Evolutionary conservation across 2,113 vertebrate species (phyloP).

Genomic region (Cyphomyrus plagiostoma): DNA sequence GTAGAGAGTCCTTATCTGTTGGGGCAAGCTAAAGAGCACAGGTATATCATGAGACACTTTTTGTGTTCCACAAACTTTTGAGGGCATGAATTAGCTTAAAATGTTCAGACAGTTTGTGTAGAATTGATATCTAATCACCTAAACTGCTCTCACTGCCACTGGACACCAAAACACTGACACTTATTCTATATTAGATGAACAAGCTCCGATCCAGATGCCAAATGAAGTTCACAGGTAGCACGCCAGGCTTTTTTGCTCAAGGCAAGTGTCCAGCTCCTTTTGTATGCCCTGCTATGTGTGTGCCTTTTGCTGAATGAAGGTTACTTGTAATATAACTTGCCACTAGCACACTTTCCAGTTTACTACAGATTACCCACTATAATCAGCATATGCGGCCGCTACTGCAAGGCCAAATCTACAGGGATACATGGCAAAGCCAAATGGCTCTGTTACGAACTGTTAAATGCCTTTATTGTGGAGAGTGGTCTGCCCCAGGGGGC

Average conservation of each 20-base stretch:
- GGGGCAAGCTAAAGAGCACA: background rate
- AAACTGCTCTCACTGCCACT: background rate
- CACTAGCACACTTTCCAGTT: background rate
- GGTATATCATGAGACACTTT: background rate
- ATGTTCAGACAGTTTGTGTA: background rate
- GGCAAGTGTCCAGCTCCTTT: background rate
- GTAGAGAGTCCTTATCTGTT: background rate
- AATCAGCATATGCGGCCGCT: background rate
- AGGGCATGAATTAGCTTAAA: background rate
- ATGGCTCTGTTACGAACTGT: background rate
- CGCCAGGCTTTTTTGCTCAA: background rate
- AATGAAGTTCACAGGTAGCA: background rate
- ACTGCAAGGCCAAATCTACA: background rate
- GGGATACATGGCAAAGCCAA: background rate
- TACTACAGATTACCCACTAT: background rate
- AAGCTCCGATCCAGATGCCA: background rate
- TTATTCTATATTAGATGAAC: background rate
- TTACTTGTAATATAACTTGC: background rate
- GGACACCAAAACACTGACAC: background rate
- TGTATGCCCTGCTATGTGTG: background rate
- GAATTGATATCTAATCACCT: background rate
- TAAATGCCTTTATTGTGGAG: background rate
- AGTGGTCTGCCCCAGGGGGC: background rate
- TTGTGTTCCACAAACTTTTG: background rate
- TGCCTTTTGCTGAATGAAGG: background rate